Percentiles rank a stretch among this genome's conserved stretches.
Evolutionary conservation across 2,888 invertebrate species (phyloP).

Genomic region (Drosophila testacea): DNA sequence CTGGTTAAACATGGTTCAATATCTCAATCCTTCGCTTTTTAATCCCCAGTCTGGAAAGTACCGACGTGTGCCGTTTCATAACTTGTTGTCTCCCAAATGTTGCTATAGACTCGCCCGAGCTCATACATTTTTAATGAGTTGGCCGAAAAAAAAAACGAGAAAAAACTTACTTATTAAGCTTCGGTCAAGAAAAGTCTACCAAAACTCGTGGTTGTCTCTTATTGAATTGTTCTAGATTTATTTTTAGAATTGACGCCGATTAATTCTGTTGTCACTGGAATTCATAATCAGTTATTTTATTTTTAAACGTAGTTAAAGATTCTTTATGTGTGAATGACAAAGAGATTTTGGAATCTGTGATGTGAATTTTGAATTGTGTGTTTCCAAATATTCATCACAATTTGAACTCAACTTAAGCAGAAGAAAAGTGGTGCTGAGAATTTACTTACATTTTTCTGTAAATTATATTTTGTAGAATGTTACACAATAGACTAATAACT

Average conservation of each 20-base stretch:
- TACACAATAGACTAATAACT: no score
- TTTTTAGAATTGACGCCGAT: slow-evolving; percentile 29
- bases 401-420: no score
- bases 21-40: slow-evolving; percentile 2
- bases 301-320: background rate
- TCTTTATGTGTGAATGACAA: background rate
- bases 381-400: no score
- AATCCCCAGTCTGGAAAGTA: slow-evolving; percentile 22
- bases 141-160: slow-evolving; percentile 3
- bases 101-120: slow-evolving; percentile 20
- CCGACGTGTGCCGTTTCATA: slow-evolving; percentile 17
- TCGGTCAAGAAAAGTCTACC: slow-evolving; percentile 5
- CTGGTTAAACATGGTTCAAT: slow-evolving; percentile 5
- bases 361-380: no score
- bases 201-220: background rate
- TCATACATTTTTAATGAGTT: slow-evolving; percentile 44
- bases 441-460: no score
- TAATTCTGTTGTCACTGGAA: background rate
- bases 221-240: slow-evolving; percentile 11
- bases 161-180: background rate
- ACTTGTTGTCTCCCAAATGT: slow-evolving; percentile 30
- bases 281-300: slow-evolving; percentile 3
- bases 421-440: no score
- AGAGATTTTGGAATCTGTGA: no score
- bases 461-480: no score